A percentile compares a stretch with the other conserved stretches of the same genome.
Evolutionary conservation across 2,888 invertebrate genomes (phyloP).

Genomic region (Drosophila pseudotalamancana): DNA sequence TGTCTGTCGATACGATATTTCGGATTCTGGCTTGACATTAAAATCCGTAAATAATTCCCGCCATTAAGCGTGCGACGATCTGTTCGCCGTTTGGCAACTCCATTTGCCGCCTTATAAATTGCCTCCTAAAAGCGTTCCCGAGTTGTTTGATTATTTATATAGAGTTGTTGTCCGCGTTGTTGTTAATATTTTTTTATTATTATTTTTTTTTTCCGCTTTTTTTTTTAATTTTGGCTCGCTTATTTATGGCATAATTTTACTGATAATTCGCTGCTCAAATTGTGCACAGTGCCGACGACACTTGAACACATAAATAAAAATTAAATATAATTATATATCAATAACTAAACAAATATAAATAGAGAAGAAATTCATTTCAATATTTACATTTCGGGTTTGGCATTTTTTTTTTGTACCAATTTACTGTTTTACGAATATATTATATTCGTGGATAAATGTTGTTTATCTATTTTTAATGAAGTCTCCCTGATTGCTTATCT

Average conservation of each 20-base stretch:
- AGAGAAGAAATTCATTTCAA: conserved; percentile 38
- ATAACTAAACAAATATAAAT: conserved; percentile 42
- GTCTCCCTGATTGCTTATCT: neutral
- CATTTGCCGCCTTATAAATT: conserved; percentile 49
- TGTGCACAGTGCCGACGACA: conserved; percentile 56
- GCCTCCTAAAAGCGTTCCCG: conserved; percentile 33
- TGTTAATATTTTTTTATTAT: conserved; percentile 49
- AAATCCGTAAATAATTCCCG: conserved; percentile 74
- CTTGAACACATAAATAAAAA: conserved; percentile 51
- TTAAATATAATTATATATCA: conserved; percentile 38
- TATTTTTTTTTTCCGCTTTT: conserved; percentile 23
- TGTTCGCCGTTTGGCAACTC: conserved; percentile 23
- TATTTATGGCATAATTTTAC: conserved; percentile 65
- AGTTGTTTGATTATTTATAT: conserved; percentile 48
- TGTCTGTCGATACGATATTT: conserved; percentile 27
- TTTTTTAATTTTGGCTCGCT: conserved; percentile 33
- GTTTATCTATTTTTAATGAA: neutral
- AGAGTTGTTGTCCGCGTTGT: conserved; percentile 42
- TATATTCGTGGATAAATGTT: neutral
- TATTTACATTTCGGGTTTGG: conserved; percentile 4
- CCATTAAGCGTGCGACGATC: conserved; percentile 76
- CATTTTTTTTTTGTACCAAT: neutral
- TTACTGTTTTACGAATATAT: neutral
- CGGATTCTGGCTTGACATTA: conserved; percentile 55
- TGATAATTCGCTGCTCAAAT: conserved; percentile 60